Evolutionary conservation across 2,888 invertebrate species (phyloP).

Genomic region (Amphipyra berbera): DNA sequence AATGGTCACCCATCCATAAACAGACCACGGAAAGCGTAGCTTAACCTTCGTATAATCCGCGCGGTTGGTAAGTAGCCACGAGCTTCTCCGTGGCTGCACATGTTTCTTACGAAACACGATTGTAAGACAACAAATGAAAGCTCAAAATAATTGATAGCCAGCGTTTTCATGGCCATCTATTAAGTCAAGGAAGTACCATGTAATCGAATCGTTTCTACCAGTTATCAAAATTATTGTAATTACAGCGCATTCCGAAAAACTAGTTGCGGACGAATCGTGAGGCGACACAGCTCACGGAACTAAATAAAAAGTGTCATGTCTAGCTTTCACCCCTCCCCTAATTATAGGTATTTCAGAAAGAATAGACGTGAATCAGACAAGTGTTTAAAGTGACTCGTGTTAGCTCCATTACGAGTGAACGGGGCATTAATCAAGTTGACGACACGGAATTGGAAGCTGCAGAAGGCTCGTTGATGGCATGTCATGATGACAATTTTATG

Average conservation of each 20-base stretch:
- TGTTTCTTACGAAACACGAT: slow-evolving; percentile 26
- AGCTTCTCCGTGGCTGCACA: too few species aligned
- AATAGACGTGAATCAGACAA: slow-evolving; percentile 74
- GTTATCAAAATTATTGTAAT: slow-evolving; percentile 63
- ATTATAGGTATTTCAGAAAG: slow-evolving; percentile 76
- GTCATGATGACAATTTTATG: background rate
- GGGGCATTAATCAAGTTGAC: slow-evolving; percentile 68
- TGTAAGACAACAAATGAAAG: slow-evolving; percentile 44
- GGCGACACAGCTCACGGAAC: slow-evolving; percentile 72
- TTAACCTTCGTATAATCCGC: too few species aligned
- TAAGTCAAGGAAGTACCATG: slow-evolving; percentile 39
- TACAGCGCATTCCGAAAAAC: slow-evolving; percentile 57
- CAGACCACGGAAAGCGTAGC: too few species aligned
- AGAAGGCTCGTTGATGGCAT: slow-evolving; percentile 6
- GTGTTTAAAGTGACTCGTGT: slow-evolving; percentile 63
- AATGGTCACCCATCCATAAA: too few species aligned
- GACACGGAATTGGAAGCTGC: slow-evolving; percentile 12
- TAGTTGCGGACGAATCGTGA: slow-evolving; percentile 67
- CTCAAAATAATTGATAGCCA: slow-evolving; percentile 44
- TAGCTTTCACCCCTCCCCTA: slow-evolving; percentile 79
- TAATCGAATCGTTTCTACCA: slow-evolving; percentile 45
- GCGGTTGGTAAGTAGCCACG: too few species aligned
- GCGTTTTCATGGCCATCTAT: slow-evolving; percentile 46
- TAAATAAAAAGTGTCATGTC: slow-evolving; percentile 66
- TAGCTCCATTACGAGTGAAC: slow-evolving; percentile 52